Conservation (phyloP, 1,140 invertebrate genomes). For the Papilio polyxenes region DNA sequence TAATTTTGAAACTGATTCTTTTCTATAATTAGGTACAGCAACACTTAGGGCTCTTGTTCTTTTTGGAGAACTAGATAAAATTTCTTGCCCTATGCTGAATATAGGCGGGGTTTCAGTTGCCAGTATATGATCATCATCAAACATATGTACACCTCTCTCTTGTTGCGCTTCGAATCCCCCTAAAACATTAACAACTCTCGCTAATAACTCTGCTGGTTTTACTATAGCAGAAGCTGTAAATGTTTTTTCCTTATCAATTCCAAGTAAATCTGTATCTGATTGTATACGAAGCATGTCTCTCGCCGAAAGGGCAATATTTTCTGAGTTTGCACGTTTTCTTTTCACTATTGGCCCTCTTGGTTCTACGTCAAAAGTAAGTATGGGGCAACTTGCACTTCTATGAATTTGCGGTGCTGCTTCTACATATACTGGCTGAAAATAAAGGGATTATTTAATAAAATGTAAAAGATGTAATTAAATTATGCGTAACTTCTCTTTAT, state of each 20-base stretch:
- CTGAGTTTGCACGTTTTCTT: slow-evolving; percentile 84
- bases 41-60: slow-evolving; percentile 81
- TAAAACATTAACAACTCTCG: slow-evolving; percentile 87
- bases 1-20: slow-evolving; percentile 69
- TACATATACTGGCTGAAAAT: slow-evolving; percentile 81
- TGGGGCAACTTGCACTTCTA: slow-evolving; percentile 83
- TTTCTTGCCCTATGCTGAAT: slow-evolving; percentile 81
- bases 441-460: slow-evolving; percentile 40
- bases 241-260: slow-evolving; percentile 88
- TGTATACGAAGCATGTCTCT: slow-evolving; percentile 83
- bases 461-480: slow-evolving; percentile 8
- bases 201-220: slow-evolving; percentile 86
- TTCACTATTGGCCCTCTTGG: slow-evolving; percentile 76
- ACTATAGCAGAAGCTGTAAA: slow-evolving; percentile 85
- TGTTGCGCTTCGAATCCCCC: slow-evolving; percentile 82
- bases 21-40: slow-evolving; percentile 74
- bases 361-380: slow-evolving; percentile 81
- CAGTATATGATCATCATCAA: slow-evolving; percentile 85
- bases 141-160: slow-evolving; percentile 82
- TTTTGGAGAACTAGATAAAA: slow-evolving; percentile 70
- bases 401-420: slow-evolving; percentile 66
- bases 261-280: slow-evolving; percentile 88
- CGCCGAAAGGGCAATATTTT: slow-evolving; percentile 77
- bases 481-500: background rate
- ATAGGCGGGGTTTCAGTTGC: slow-evolving; percentile 83